Percentiles rank a stretch among this genome's conserved stretches.
phyloP scores from a whole-genome alignment of 2,797 vertebrate species.

The Chromis chromis region DNA sequence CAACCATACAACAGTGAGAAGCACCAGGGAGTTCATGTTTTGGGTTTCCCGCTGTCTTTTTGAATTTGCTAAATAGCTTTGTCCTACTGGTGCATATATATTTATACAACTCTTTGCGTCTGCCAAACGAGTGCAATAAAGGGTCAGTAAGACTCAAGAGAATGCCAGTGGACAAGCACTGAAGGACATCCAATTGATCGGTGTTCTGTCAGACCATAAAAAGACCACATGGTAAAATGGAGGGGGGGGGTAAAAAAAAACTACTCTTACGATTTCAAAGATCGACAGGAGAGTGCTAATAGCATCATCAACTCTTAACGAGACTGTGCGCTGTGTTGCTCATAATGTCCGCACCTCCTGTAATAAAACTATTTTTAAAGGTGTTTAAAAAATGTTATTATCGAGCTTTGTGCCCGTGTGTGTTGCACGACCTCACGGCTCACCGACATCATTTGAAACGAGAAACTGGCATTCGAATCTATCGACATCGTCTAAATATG shows the following conservation, averaged over 20 bases:
- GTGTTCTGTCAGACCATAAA: constrained; percentile 70
- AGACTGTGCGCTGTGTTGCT: constrained; percentile 40
- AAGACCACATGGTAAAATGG: constrained; percentile 58
- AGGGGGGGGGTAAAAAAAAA: constrained; percentile 27
- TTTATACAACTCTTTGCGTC: constrained; percentile 60
- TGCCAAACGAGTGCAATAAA: constrained; percentile 63
- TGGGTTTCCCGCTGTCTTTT: constrained; percentile 53
- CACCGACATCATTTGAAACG: constrained; percentile 22
- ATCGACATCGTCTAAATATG: constrained; percentile 1
- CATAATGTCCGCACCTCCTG: constrained; percentile 40
- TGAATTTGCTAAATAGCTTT: constrained; percentile 57
- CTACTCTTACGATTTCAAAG: constrained; percentile 28
- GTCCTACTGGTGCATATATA: constrained; percentile 38
- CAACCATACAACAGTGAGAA: constrained; percentile 37
- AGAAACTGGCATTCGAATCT: constrained; percentile 5
- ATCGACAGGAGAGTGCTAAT: constrained; percentile 60
- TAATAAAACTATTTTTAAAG: constrained; percentile 62
- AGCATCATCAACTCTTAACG: constrained; percentile 58
- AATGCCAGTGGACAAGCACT: constrained; percentile 52
- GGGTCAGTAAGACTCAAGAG: constrained; percentile 66
- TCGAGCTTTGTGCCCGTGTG: constrained; percentile 25
- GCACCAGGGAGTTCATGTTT: constrained; percentile 54
- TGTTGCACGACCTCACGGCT: constrained; percentile 36
- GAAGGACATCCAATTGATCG: constrained; percentile 71
- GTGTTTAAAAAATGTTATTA: constrained; percentile 57